phyloP scores from a whole-genome alignment of 2,113 vertebrate species.

The Sylvilagus bachmani region DNA sequence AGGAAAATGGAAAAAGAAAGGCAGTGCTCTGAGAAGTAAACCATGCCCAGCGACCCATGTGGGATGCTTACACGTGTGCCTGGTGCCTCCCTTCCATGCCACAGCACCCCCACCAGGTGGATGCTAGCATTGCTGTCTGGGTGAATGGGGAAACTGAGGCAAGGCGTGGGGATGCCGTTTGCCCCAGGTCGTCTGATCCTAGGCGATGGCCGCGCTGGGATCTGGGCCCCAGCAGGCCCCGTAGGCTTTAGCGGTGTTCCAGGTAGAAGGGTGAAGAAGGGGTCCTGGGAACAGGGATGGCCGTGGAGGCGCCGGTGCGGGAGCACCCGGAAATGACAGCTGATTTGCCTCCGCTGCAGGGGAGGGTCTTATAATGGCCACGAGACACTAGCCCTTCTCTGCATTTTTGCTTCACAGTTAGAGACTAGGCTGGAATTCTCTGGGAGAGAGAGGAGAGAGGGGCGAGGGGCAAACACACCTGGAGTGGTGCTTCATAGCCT shows the following conservation, averaged over 20 bases:
- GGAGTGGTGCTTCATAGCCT: not conserved
- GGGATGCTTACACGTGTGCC: not conserved
- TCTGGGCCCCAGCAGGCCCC: not conserved
- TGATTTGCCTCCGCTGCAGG: not conserved
- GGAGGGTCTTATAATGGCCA: too few relatives aligned
- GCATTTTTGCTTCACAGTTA: conserved; percentile 12
- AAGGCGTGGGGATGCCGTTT: not conserved
- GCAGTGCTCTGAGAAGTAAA: not conserved
- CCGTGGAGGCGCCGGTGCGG: too few relatives aligned
- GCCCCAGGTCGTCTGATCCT: too few relatives aligned
- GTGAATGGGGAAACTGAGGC: not conserved
- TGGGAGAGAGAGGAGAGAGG: not conserved
- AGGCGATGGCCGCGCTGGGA: not conserved
- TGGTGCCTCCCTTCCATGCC: accelerated
- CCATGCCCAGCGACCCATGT: accelerated
- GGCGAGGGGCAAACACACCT: not conserved
- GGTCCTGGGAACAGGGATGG: too few relatives aligned
- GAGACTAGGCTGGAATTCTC: not conserved
- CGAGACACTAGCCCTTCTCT: not conserved
- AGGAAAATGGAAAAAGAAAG: not conserved
- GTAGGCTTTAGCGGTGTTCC: not conserved
- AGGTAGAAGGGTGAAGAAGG: not conserved
- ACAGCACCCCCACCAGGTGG: not conserved
- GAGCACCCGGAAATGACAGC: not conserved
- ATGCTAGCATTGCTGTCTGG: not conserved